phyloP scores from a whole-genome alignment of 2,797 vertebrate genomes.

The Siniperca scherzeri region DNA sequence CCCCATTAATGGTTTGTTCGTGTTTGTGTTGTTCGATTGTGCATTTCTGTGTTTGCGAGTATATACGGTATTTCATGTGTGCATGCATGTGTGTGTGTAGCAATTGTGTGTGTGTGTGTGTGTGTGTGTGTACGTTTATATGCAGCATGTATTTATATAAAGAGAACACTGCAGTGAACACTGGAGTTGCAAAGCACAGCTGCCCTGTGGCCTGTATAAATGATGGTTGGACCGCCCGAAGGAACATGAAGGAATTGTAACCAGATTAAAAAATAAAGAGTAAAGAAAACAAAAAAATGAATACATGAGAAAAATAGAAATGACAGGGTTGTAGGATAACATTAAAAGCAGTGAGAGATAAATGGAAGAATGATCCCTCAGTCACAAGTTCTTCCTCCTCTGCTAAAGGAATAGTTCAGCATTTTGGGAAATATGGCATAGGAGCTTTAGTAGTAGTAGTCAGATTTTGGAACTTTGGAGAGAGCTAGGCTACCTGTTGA shows the following conservation, averaged over 20 bases:
- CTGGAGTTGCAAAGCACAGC: slow-evolving; percentile 10
- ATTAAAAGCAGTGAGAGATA: background rate
- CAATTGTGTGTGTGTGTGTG: too few species aligned
- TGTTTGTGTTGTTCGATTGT: slow-evolving; percentile 8
- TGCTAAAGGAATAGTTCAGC: slow-evolving; percentile 4
- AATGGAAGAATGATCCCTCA: background rate
- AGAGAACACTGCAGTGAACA: background rate
- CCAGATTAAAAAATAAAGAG: background rate
- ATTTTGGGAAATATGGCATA: background rate
- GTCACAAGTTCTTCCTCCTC: background rate
- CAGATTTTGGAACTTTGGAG: background rate
- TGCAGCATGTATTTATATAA: background rate
- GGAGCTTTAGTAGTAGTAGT: background rate
- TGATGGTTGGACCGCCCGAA: background rate
- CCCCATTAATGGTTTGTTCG: slow-evolving; percentile 30
- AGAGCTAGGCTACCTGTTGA: background rate
- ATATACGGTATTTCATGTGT: background rate
- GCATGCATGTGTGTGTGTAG: background rate
- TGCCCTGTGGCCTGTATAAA: slow-evolving; percentile 26
- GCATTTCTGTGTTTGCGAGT: background rate
- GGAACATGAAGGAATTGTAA: background rate
- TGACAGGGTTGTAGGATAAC: background rate
- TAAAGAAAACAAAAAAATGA: background rate
- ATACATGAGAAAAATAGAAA: background rate
- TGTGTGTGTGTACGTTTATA: background rate